Evolutionary conservation across 2,797 vertebrate species (phyloP).

Genomic region (Gobionotothen gibberifrons): DNA sequence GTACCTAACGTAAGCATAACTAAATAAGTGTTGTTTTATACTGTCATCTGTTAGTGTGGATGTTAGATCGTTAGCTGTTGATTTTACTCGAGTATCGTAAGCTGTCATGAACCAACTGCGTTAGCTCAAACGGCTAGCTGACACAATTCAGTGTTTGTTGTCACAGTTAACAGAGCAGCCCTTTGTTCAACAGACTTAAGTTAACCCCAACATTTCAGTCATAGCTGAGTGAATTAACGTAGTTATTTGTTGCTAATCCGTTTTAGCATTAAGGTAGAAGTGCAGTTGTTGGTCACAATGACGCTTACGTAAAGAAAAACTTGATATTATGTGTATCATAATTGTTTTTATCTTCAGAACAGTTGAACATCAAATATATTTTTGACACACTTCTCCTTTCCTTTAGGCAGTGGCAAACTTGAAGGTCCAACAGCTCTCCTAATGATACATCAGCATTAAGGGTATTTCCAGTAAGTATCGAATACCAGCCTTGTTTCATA

Average conservation of each 20-base stretch:
- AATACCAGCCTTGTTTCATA: background rate
- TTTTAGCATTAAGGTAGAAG: background rate
- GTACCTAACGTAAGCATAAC: background rate
- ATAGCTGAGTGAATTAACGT: constrained; percentile 26
- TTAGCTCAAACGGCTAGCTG: constrained; percentile 5
- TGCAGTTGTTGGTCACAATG: constrained; percentile 2
- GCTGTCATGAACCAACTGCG: constrained; percentile 16
- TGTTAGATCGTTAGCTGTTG: constrained; percentile 3
- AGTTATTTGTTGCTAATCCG: constrained; percentile 12
- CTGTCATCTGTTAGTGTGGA: constrained; percentile 7
- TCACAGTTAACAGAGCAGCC: constrained; percentile 41
- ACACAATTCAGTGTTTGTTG: constrained; percentile 23
- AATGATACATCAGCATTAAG: constrained; percentile 77
- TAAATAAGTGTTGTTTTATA: background rate
- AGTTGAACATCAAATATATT: constrained; percentile 1
- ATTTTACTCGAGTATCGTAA: constrained; percentile 2
- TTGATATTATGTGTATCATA: background rate
- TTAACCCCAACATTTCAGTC: constrained; percentile 21
- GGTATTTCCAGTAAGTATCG: constrained; percentile 71
- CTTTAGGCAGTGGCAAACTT: constrained; percentile 59
- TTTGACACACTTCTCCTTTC: constrained; percentile 19
- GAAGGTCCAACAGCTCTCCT: constrained; percentile 65
- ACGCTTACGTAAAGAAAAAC: background rate
- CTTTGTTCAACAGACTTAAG: constrained; percentile 53
- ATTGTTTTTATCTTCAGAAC: background rate